Base-by-base conservation (phyloP, 2,113 vertebrate genomes). In the Ardeotis arabs region DNA sequence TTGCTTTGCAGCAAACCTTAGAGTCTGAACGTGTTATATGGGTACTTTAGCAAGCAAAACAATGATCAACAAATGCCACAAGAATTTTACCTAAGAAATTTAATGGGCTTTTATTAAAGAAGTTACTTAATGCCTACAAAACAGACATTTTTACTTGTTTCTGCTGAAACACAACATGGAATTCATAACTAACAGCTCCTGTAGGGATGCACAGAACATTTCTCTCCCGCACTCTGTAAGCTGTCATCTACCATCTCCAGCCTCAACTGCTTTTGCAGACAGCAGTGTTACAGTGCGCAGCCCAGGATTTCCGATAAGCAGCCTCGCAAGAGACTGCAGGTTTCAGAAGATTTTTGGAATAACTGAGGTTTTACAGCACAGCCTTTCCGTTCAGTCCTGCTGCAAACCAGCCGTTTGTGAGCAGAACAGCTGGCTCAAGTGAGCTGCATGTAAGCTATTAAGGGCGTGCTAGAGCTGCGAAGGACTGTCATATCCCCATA, bases 21-120 rank as follows among this genome's bases (percentile, higher is more conserved):
- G 7, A 47, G 45, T 6, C 20, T 2, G 4, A 35, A 45, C 17
- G 33, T 7, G 0, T 37, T 68, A 35, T 2, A 4, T 17, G 35
- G 60, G 16, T 10, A n/a, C 20, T 62, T 59, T 0, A 59, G 53
- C 56, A 84, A 87, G 84, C 23, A 94, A 69, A 76, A 67, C 39
- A 81, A 18, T 5, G 17, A 64, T 6, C 35, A 59, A 58, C 55
- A 84, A 60, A 41, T 9, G 33, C 52, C 64, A 41, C 0, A 0
- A 53, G 58, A 58, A 72, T 59, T 73, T 41, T n/a, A 88, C 23
- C 33, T 0, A 33, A 62, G 74, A 49, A 50, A 49, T 41, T 2
- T 7, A 62, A 45, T 9, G 33, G 44, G 29, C 35, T 59, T 73
- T 82, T 59, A 20, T 35, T 27, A 37, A 45, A 52, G 20, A 67